Base-by-base conservation (phyloP, 2,888 invertebrate species). In the Tribolium freemani region DNA sequence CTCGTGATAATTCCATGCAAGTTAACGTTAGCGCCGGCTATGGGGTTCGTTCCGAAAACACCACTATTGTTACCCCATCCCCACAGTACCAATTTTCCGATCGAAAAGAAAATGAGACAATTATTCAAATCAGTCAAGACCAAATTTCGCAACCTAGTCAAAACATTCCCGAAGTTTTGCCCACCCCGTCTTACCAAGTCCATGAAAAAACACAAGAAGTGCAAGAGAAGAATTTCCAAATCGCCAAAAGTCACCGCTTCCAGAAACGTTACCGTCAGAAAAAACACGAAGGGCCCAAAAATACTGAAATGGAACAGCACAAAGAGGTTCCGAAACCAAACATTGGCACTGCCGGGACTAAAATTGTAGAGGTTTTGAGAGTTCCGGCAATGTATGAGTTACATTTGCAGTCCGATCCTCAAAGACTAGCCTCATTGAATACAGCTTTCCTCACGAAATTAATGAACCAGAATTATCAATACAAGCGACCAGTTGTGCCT, bases 371-470 rank as follows among this genome's bases (percentile, higher is more conserved):
- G 72, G 78, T 81, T 8, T 72, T 82, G 1, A 80, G 80, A 75
- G 81, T 81, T 5, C 82, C 82, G 5, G 82, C 82, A 0, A 75
- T 81, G 5, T 82, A 82, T 64, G 82, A 82, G 60, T 76, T 82
- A 13, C 82, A 81, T 67, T 64, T 81, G 9, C 80, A 80, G 69
- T 63, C 74, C 1, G 57, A 66, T 16, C 70, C 50, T 46, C 38
- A 69, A 50, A 16, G 58, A 58, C 38, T 45, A 3, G 38, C 20
- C 11, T n/a, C 66, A 13, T n/a, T 53, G 9, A 45, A 60, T 21
- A 51, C 51, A 9, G 58, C 60, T 6, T 50, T 57, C 20, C 16
- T 57, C 3, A 57, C 38, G 1, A 68, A 68, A 30, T n/a, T 57
- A n/a, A 57, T 68, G 46, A 20, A 31, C n/a, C 57, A 68, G 30